Evolutionary conservation across 1,140 invertebrate species (phyloP).

Genomic region (Spodoptera litura): DNA sequence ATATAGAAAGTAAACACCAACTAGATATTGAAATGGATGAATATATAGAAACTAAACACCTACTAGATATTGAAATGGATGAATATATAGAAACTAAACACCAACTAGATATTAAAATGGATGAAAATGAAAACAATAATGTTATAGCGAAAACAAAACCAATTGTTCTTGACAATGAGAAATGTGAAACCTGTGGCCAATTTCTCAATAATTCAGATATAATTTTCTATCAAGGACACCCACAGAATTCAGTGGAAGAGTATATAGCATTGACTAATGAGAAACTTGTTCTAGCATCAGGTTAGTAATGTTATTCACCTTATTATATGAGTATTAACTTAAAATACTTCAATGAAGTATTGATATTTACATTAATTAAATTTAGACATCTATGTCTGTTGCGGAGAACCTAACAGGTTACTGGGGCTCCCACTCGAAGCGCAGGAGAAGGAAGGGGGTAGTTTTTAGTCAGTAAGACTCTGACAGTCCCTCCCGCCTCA

Average conservation of each 20-base stretch:
- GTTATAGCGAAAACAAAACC: constrained; percentile 27
- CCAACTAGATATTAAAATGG: background rate
- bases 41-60: background rate
- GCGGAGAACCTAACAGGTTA: too few species aligned
- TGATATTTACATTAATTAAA: too few species aligned
- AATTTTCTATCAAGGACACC: constrained; percentile 91
- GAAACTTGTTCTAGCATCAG: constrained; percentile 91
- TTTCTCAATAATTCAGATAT: constrained; percentile 89
- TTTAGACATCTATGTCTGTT: too few species aligned
- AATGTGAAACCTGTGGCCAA: constrained; percentile 85
- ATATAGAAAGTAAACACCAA: background rate
- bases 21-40: constrained; percentile 4
- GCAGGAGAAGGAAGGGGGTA: too few species aligned
- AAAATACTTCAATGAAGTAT: too few species aligned
- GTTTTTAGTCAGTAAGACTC: too few species aligned
- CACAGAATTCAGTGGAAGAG: constrained; percentile 91
- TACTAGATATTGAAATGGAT: background rate
- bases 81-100: background rate
- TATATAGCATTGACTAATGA: constrained; percentile 92
- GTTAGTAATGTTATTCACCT: constrained; percentile 48
- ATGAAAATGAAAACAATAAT: constrained; percentile 45
- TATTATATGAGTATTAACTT: too few species aligned
- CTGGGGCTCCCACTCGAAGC: too few species aligned
- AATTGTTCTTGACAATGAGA: constrained; percentile 63
- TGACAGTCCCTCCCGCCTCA: too few species aligned